These are phyloP conservation scores for Euclidia mi DNA, from an alignment of 2,888 invertebrate species.

Conservation along the genomic window DNA sequence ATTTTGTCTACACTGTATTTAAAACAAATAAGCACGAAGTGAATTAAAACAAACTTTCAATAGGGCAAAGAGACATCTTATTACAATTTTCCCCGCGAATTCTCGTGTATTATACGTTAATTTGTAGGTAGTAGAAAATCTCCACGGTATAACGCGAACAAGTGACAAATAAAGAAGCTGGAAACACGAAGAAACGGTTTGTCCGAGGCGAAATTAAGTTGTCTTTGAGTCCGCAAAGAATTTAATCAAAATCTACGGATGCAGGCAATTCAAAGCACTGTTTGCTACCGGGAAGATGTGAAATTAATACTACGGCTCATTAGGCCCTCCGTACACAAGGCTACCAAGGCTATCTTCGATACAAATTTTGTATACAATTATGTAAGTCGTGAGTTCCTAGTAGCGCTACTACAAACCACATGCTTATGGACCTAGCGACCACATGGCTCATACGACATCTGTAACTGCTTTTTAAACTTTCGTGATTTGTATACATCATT, in stretches of 20 bases:
- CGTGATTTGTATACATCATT: no score
- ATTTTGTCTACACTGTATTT: background rate
- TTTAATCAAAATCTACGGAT: slow-evolving; percentile 42
- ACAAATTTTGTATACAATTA: no score
- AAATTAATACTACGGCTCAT: slow-evolving; percentile 7
- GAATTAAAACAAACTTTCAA: background rate
- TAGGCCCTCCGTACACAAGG: no score
- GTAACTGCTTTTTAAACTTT: no score
- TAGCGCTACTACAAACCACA: no score
- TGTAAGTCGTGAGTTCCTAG: no score
- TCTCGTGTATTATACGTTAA: slow-evolving; percentile 11
- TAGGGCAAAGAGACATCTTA: background rate
- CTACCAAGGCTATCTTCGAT: no score
- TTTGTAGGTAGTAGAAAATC: slow-evolving; percentile 16
- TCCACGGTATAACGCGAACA: slow-evolving; percentile 10
- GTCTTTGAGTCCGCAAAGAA: slow-evolving; percentile 28
- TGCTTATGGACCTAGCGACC: no score
- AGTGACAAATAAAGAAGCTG: slow-evolving; percentile 21
- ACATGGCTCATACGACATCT: no score
- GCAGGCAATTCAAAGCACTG: background rate
- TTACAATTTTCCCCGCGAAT: slow-evolving; percentile 4
- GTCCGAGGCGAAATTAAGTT: slow-evolving; percentile 31
- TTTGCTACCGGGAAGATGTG: background rate
- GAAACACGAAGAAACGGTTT: slow-evolving; percentile 20
- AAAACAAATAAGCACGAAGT: background rate